Conservation (phyloP, 2,113 vertebrate genomes). For the Xiphias gladius region DNA sequence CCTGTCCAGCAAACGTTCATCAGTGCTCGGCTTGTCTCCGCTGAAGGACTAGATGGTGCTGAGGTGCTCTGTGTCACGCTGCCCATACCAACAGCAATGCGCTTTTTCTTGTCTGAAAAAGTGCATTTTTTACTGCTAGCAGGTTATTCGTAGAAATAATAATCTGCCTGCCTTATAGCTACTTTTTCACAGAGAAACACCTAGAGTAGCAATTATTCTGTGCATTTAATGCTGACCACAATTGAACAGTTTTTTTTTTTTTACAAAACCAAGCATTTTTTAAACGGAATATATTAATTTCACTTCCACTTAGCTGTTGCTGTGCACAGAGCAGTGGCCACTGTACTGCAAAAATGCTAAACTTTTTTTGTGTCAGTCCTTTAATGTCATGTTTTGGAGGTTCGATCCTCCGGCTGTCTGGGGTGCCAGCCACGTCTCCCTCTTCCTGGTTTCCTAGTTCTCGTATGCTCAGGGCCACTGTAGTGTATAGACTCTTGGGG, state of each 20-base stretch:
- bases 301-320: neutral
- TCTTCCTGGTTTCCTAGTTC: neutral
- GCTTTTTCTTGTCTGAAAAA: constrained; percentile 6
- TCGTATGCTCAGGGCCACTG: neutral
- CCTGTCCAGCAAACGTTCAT: constrained; percentile 21
- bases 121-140: no score
- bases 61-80: neutral
- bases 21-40: constrained; percentile 24
- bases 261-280: no score
- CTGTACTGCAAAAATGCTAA: neutral
- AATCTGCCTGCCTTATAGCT: no score
- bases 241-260: no score
- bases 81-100: neutral
- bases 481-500: constrained; percentile 17
- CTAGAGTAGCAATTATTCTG: no score
- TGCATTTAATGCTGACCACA: no score
- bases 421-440: neutral
- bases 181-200: no score
- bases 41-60: constrained; percentile 1
- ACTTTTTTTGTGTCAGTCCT: neutral
- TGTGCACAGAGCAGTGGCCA: neutral
- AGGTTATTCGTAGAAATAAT: no score
- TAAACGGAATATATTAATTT: no score
- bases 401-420: neutral
- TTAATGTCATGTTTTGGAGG: neutral